phyloP scores from a whole-genome alignment of 2,888 invertebrate genomes.

The Slavum lentiscoides region DNA sequence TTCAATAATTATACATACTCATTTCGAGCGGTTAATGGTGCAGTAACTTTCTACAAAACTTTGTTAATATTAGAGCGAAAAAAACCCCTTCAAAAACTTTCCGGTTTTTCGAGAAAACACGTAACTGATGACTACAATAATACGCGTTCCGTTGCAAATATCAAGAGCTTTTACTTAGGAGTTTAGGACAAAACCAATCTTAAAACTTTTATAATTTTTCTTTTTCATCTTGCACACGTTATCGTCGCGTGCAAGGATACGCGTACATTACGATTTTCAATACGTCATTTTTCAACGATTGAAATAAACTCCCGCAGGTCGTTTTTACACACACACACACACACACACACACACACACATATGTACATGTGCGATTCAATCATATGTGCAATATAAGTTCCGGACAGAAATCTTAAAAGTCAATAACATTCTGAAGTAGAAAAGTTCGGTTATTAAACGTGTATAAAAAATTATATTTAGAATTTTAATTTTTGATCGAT shows the following conservation, averaged over 20 bases:
- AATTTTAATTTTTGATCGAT: too few relatives aligned
- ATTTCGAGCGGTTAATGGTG: conserved; percentile 35
- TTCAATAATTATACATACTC: conserved; percentile 32
- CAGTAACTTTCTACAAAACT: conserved; percentile 28
- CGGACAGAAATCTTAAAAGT: too few relatives aligned
- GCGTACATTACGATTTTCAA: background rate
- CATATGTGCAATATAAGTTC: too few relatives aligned
- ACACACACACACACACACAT: too few relatives aligned
- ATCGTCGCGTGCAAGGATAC: background rate
- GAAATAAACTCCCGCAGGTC: background rate
- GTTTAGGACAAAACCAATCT: conserved; percentile 37
- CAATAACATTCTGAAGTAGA: too few relatives aligned
- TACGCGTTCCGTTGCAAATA: conserved; percentile 10
- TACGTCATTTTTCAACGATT: background rate
- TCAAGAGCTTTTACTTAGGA: conserved; percentile 34
- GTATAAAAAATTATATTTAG: too few relatives aligned
- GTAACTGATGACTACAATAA: conserved; percentile 34
- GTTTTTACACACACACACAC: background rate
- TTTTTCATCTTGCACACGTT: background rate
- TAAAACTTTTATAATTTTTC: conserved; percentile 35
- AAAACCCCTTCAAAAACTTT: conserved; percentile 24
- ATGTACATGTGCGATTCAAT: too few relatives aligned
- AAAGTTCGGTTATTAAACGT: too few relatives aligned
- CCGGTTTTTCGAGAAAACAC: conserved; percentile 9
- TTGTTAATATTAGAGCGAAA: conserved; percentile 35